Percentiles rank a stretch among this genome's conserved stretches.
These are phyloP conservation scores for Gonatopus flavifemur DNA, from an alignment of 1,140 invertebrate genomes.

Conservation along the genomic window DNA sequence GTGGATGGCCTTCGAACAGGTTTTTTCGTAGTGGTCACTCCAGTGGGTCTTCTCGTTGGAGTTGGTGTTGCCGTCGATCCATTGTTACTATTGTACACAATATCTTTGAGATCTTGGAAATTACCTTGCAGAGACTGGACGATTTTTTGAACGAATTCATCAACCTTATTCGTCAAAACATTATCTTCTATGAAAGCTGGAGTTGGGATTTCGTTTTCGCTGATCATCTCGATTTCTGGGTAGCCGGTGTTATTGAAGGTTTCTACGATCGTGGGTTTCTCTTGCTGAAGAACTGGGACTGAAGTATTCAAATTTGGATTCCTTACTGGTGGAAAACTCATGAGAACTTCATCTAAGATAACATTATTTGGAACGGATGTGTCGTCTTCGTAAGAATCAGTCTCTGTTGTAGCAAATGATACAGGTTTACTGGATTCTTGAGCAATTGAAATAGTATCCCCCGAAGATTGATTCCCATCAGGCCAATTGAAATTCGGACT, in stretches of 20 bases:
- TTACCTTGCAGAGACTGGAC: conserved; percentile 79
- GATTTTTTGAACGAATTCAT: conserved; percentile 78
- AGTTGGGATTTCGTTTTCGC: conserved; percentile 69
- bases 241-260: conserved; percentile 63
- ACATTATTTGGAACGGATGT: conserved; percentile 67
- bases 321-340: conserved; percentile 80
- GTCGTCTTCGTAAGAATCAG: conserved; percentile 51
- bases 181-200: conserved; percentile 74
- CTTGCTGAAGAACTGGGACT: conserved; percentile 48
- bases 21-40: conserved; percentile 39
- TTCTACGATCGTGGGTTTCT: conserved; percentile 55
- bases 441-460: no score
- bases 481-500: conserved; percentile 20
- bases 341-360: no score
- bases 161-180: conserved; percentile 75
- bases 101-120: conserved; percentile 76
- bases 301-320: conserved; percentile 78
- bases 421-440: no score
- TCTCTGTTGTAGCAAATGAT: no score
- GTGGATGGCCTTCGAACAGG: conserved; percentile 42
- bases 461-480: conserved; percentile 15
- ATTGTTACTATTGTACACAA: conserved; percentile 67
- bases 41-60: no score
- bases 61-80: conserved; percentile 29
- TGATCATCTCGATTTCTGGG: conserved; percentile 50